phyloP scores from a whole-genome alignment of 2,113 vertebrate genomes.

The Choloepus hoffmanni region DNA sequence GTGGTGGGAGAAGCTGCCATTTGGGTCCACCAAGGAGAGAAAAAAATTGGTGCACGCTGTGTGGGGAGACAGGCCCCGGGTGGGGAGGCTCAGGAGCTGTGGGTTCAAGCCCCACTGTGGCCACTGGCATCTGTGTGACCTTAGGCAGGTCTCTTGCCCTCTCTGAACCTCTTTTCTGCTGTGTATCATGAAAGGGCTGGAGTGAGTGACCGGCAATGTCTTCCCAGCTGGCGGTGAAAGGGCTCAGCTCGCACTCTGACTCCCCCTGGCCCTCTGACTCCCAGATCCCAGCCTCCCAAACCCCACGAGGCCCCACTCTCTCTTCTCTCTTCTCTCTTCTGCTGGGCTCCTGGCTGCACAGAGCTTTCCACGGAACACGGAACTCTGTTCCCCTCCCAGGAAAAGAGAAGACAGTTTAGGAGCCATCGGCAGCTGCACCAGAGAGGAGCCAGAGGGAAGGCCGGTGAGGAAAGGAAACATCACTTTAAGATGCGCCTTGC shows the following conservation, averaged over 20 bases:
- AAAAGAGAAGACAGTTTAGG: slow-evolving; percentile 72
- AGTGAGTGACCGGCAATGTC: accelerated
- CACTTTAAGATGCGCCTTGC: background rate
- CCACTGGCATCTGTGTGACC: background rate
- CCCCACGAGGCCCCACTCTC: background rate
- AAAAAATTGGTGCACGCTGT: background rate
- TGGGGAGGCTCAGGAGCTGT: background rate
- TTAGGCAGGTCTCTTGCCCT: background rate
- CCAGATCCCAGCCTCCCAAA: background rate
- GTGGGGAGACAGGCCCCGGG: accelerated
- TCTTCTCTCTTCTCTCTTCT: background rate
- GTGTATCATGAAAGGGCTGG: background rate
- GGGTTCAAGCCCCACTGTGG: background rate
- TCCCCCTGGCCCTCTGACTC: background rate
- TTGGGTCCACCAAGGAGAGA: background rate
- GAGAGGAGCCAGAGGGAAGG: slow-evolving; percentile 80
- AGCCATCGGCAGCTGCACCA: slow-evolving; percentile 80
- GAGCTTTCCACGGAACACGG: slow-evolving; percentile 72
- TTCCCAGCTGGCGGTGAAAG: background rate
- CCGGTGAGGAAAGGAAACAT: background rate
- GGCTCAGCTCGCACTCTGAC: background rate
- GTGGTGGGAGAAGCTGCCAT: background rate
- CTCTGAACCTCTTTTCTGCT: background rate
- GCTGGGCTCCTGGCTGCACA: slow-evolving; percentile 54
- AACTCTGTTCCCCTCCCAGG: slow-evolving; percentile 78